Conservation (phyloP, 2,797 vertebrate genomes). For the Knipowitschia caucasica region DNA sequence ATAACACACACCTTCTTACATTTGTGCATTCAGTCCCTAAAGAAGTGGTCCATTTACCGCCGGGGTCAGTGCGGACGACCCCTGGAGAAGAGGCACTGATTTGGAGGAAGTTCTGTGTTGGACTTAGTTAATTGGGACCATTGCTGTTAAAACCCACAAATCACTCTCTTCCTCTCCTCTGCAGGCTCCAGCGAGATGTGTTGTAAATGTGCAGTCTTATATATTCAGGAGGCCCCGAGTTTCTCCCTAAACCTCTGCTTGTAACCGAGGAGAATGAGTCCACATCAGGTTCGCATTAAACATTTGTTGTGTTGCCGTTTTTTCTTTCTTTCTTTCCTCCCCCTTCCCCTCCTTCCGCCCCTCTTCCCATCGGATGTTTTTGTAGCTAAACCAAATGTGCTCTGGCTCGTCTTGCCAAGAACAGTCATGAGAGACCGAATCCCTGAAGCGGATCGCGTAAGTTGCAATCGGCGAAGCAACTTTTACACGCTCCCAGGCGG, state of each 20-base stretch:
- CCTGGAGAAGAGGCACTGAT: constrained; percentile 40
- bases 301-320: constrained; percentile 64
- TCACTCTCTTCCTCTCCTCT: constrained; percentile 24
- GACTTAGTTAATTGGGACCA: constrained; percentile 56
- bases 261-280: constrained; percentile 47
- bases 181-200: constrained; percentile 48
- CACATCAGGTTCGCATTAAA: constrained; percentile 76
- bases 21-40: constrained; percentile 9
- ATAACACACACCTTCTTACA: background rate
- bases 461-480: constrained; percentile 50
- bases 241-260: constrained; percentile 52
- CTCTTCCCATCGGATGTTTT: constrained; percentile 80
- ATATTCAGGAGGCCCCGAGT: constrained; percentile 48
- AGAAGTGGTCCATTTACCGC: constrained; percentile 6
- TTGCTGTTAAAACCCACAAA: constrained; percentile 45
- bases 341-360: constrained; percentile 26
- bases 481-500: constrained; percentile 45
- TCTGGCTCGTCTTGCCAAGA: constrained; percentile 64
- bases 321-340: constrained; percentile 15
- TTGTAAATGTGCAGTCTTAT: constrained; percentile 70
- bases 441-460: constrained; percentile 60
- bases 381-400: constrained; percentile 77
- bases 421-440: constrained; percentile 56
- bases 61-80: constrained; percentile 34
- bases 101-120: constrained; percentile 47